Evolutionary conservation across 1,140 invertebrate species (phyloP).

Genomic region (Tetramorium simillimum): DNA sequence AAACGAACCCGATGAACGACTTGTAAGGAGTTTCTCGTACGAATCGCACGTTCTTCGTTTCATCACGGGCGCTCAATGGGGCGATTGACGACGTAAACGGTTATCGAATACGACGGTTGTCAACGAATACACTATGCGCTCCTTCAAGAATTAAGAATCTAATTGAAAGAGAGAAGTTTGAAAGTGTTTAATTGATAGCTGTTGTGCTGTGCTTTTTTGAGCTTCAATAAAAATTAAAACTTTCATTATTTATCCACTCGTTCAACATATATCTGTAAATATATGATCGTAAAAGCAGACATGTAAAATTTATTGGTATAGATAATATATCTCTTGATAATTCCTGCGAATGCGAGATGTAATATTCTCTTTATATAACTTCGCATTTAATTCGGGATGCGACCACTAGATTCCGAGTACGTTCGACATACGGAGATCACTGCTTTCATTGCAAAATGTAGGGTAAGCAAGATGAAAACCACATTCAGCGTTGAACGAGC

Average conservation of each 20-base stretch:
- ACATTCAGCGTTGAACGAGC: constrained; percentile 9
- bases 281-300: neutral
- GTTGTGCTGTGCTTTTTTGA: no score
- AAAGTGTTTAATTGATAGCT: neutral
- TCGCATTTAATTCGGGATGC: neutral
- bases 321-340: neutral
- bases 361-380: neutral
- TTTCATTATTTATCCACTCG: no score
- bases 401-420: neutral
- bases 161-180: neutral
- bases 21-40: constrained; percentile 7
- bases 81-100: constrained; percentile 6
- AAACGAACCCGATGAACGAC: constrained; percentile 22
- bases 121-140: neutral
- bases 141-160: neutral
- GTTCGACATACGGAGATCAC: neutral
- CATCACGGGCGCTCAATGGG: neutral
- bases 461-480: neutral
- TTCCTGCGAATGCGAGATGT: neutral
- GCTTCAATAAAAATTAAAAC: neutral
- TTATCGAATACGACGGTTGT: neutral
- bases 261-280: neutral
- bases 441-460: neutral
- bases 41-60: neutral
- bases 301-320: neutral